Base-by-base conservation (phyloP, 1,140 invertebrate species). In the Prorops nasuta region DNA sequence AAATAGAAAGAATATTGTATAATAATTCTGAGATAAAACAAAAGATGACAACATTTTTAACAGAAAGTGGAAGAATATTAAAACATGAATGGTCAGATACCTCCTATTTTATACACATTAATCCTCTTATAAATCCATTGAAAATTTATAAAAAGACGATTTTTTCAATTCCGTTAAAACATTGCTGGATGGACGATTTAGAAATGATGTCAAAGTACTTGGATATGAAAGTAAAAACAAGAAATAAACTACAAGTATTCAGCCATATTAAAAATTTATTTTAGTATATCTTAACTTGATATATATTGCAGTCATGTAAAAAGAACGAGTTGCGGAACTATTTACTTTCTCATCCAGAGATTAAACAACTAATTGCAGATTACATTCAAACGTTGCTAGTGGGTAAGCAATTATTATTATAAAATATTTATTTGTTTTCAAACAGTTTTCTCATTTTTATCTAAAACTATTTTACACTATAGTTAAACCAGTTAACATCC, bases 201-300 rank as follows among this genome's bases (percentile, higher is more conserved):
- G 77, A 85, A 66, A 57, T 82, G 17, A 63, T 82, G 12, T 83
- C 83, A 1, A 79, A 80, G 63, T 84, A 82, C 66, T 66, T 84
- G 21, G 81, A 85, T 56, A 76, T 74, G 51, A 84, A 84, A 74
- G 83, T 83, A 76, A 48, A 50, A 49, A 36, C 24, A 28, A 28
- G 15, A 38, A 57, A 2, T 58, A 31, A 16, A 17, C 28, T 31
- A n/a, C 12, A 28, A 1, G 37, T 28, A 34, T 51, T 60, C 14
- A 4, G 20, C 45, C 12, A 12, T 51, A 36, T 12, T 4, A 6
- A 4, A 10, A 28, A 4, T 6, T 4, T 28, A 28, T 28, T 28
- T 4, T 28, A 28, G 10, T 28, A 10, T 28, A 28, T 6, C 24
- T 6, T 10, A 28, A 28, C 24, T 6, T 28, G 24, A 28, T 6